A percentile compares a stretch with the other conserved stretches of the same genome.
phyloP scores from a whole-genome alignment of 1,140 invertebrate genomes.

The Trichonephila inaurata region DNA sequence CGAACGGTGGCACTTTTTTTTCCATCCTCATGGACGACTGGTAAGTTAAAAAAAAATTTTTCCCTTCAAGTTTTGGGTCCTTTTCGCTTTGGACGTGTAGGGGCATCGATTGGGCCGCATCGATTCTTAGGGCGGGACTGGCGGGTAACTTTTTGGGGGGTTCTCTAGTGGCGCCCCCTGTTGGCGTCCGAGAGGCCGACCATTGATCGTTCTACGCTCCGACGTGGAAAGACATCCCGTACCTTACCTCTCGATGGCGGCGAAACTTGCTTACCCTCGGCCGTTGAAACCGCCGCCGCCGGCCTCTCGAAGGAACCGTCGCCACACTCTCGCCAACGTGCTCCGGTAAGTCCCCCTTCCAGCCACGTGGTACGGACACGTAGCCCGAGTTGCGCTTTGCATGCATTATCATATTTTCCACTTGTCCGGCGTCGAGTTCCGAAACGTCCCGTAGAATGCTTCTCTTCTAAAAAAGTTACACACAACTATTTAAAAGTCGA shows the following conservation, averaged over 20 bases:
- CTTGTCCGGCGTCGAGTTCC: too few species aligned
- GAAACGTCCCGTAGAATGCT: too few species aligned
- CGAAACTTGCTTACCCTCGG: slow-evolving; percentile 52
- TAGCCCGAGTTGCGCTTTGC: too few species aligned
- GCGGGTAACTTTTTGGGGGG: not conserved
- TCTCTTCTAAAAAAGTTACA: too few species aligned
- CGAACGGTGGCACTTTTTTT: slow-evolving; percentile 26
- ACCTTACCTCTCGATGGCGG: slow-evolving; percentile 39
- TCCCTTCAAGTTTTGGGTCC: not conserved
- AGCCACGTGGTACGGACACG: not conserved
- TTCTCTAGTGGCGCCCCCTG: slow-evolving; percentile 41
- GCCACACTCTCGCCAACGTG: slow-evolving; percentile 69
- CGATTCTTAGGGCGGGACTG: slow-evolving; percentile 32
- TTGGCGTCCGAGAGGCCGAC: slow-evolving; percentile 2
- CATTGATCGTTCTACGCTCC: slow-evolving; percentile 61
- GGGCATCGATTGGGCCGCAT: slow-evolving; percentile 23
- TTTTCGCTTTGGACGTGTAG: slow-evolving; percentile 28
- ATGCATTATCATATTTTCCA: too few species aligned
- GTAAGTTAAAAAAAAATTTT: slow-evolving; percentile 15
- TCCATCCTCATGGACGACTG: slow-evolving; percentile 57
- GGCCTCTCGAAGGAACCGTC: slow-evolving; percentile 38
- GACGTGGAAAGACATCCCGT: slow-evolving; percentile 9
- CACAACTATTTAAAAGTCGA: too few species aligned
- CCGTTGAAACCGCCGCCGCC: slow-evolving; percentile 47
- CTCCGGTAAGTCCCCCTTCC: slow-evolving; percentile 53